Evolutionary conservation across 2,113 vertebrate species (phyloP).

Genomic region (Microtus oregoni): DNA sequence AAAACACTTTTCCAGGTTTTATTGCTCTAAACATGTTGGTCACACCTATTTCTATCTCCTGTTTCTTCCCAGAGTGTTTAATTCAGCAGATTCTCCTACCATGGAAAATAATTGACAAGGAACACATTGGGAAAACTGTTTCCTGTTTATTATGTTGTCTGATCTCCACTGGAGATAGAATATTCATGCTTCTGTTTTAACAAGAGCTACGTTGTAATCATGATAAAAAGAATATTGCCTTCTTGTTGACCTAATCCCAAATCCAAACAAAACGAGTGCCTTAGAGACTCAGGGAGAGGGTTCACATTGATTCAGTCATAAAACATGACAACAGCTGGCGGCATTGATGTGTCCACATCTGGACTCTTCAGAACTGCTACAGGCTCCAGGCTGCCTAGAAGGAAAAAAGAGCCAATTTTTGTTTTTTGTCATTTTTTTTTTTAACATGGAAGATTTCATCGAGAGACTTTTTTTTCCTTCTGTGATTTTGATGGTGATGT

Average conservation of each 20-base stretch:
- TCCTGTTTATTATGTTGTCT: constrained; percentile 84
- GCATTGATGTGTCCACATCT: constrained; percentile 78
- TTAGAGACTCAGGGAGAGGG: constrained; percentile 70
- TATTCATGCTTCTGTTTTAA: constrained; percentile 85
- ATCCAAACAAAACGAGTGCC: constrained; percentile 75
- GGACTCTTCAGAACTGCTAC: constrained; percentile 58
- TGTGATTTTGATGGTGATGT: constrained; percentile 7
- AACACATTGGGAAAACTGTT: constrained; percentile 76
- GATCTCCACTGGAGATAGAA: constrained; percentile 84
- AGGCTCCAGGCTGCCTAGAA: neutral
- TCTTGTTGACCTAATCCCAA: constrained; percentile 64
- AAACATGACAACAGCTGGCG: constrained; percentile 84
- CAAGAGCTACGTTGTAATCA: constrained; percentile 74
- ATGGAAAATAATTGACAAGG: constrained; percentile 79
- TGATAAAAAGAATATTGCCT: constrained; percentile 73
- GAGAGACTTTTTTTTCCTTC: neutral
- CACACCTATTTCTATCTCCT: constrained; percentile 65
- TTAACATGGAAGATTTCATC: neutral
- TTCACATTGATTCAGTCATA: constrained; percentile 81
- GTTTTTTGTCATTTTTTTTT: constrained; percentile 37
- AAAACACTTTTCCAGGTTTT: constrained; percentile 70
- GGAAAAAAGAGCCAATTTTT: neutral
- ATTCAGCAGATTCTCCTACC: constrained; percentile 73
- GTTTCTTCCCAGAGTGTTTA: constrained; percentile 79
- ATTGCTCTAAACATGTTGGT: constrained; percentile 77